Evolutionary conservation across 1,140 invertebrate species (phyloP).

Genomic region (Leptinotarsa texana): DNA sequence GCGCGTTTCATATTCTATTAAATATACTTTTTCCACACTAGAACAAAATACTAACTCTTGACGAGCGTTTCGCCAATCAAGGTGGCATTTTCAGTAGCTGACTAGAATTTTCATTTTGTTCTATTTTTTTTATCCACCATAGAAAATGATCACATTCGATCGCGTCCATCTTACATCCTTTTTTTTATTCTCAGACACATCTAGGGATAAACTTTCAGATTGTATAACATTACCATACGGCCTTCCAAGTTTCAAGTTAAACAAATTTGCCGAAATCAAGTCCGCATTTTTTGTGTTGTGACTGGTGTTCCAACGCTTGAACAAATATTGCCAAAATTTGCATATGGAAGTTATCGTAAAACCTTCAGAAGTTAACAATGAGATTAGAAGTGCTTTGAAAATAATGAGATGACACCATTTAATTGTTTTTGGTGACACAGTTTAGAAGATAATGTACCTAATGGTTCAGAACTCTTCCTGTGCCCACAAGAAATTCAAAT

Average conservation of each 20-base stretch:
- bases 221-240: background rate
- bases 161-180: no score
- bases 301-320: background rate
- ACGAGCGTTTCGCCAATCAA: no score
- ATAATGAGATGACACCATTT: constrained; percentile 6
- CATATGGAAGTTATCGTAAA: background rate
- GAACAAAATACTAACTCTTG: no score
- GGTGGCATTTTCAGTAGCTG: no score
- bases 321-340: background rate
- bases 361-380: background rate
- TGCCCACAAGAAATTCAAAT: background rate
- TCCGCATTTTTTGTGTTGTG: background rate
- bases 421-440: background rate
- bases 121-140: no score
- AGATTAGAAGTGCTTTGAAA: background rate
- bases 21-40: no score
- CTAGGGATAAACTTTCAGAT: no score
- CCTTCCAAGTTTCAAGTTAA: background rate
- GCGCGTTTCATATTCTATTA: no score
- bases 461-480: background rate
- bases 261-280: background rate
- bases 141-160: no score
- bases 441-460: background rate
- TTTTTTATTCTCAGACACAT: no score
- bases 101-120: no score